phyloP scores from a whole-genome alignment of 2,888 invertebrate genomes.

The Stictocephala bisonia region DNA sequence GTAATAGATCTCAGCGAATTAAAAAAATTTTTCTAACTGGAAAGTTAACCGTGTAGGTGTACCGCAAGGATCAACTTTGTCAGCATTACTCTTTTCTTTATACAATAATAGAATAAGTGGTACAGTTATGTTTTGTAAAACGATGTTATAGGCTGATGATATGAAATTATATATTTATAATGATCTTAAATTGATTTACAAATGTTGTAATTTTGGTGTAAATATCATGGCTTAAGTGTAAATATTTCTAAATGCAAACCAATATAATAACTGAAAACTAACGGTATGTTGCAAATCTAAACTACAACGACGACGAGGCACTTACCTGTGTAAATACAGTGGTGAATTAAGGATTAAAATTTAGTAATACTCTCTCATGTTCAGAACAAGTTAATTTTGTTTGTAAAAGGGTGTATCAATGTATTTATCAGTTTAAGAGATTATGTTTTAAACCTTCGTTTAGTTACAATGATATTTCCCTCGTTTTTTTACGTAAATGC shows the following conservation, averaged over 20 bases:
- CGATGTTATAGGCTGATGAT: conserved; percentile 19
- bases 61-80: not conserved
- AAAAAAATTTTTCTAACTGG: not conserved
- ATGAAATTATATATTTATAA: not conserved
- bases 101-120: not conserved
- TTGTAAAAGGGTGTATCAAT: not conserved
- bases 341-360: not conserved
- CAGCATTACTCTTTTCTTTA: conserved; percentile 2
- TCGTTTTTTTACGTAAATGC: not conserved
- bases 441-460: not conserved
- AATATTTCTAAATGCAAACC: conserved; percentile 7
- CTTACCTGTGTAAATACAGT: not conserved
- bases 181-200: conserved; percentile 3
- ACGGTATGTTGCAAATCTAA: too few species aligned
- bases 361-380: not conserved
- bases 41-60: not conserved
- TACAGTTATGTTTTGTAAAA: not conserved
- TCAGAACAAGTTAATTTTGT: not conserved
- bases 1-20: not conserved
- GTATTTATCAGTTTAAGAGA: not conserved
- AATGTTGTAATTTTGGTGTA: not conserved
- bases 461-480: not conserved
- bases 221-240: not conserved
- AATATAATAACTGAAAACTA: conserved; percentile 3
- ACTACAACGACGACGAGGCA: not conserved